These are phyloP conservation scores for Buceros bicornis DNA, from an alignment of 2,797 vertebrate species.

Conservation along the genomic window DNA sequence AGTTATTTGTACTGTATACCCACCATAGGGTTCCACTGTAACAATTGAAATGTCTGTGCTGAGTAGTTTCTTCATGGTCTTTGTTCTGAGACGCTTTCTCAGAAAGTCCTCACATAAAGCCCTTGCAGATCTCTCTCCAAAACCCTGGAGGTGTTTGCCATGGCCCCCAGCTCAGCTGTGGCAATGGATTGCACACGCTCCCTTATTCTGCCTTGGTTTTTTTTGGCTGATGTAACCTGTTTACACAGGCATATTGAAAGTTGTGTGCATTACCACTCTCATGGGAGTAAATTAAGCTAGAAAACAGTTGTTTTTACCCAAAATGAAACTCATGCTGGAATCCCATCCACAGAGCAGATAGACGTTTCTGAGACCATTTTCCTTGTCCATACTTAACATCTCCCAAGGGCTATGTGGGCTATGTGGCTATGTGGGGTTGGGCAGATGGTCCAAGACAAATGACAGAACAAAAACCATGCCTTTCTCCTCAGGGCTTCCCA, in stretches of 20 bases:
- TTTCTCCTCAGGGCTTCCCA: background rate
- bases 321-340: background rate
- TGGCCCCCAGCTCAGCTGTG: background rate
- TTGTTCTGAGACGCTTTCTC: background rate
- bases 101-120: background rate
- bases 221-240: background rate
- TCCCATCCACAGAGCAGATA: background rate
- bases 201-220: background rate
- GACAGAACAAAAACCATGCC: background rate
- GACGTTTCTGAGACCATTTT: background rate
- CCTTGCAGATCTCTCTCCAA: background rate
- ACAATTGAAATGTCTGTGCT: background rate
- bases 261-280: background rate
- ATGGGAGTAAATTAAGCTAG: background rate
- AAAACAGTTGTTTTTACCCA: background rate
- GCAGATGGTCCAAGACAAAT: background rate
- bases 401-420: background rate
- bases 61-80: background rate
- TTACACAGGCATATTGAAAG: background rate
- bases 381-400: background rate
- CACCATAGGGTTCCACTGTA: background rate
- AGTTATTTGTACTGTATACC: accelerated
- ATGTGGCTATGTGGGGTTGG: background rate
- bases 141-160: background rate
- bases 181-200: background rate